Evolutionary conservation across 2,888 invertebrate species (phyloP).

Genomic region (Zygogramma bicolorata): DNA sequence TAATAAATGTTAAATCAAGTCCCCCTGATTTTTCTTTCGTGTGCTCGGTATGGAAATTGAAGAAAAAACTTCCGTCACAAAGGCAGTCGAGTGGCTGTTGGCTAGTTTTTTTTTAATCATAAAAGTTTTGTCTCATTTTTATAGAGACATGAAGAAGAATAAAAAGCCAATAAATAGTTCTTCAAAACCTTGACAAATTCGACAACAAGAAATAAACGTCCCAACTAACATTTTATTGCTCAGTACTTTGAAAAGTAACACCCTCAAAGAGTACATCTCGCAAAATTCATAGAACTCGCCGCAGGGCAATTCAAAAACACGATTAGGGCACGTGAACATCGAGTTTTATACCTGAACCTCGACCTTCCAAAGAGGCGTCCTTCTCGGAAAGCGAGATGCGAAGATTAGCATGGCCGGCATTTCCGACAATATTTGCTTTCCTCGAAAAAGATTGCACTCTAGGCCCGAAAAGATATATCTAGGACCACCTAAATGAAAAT

Average conservation of each 20-base stretch:
- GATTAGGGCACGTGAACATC: background rate
- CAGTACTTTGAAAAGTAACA: background rate
- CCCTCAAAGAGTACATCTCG: background rate
- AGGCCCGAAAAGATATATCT: background rate
- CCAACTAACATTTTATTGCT: background rate
- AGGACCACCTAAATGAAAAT: background rate
- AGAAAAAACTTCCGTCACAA: no score
- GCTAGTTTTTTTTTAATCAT: no score
- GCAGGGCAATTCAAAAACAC: background rate
- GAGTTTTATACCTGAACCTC: background rate
- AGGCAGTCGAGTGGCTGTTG: no score
- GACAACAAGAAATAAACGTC: background rate
- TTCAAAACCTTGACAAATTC: no score
- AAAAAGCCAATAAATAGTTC: no score
- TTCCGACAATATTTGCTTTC: slow-evolving; percentile 22
- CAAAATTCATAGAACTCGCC: background rate
- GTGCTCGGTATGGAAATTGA: no score
- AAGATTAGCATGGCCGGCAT: slow-evolving; percentile 8
- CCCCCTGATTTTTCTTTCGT: no score
- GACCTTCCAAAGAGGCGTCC: background rate
- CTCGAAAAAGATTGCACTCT: slow-evolving; percentile 20
- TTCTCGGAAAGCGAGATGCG: slow-evolving; percentile 7
- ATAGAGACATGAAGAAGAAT: no score
- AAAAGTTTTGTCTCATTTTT: no score
- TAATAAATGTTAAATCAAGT: no score